Evolutionary conservation across 2,113 vertebrate genomes (phyloP).

Genomic region (Pogonocichla stellata): DNA sequence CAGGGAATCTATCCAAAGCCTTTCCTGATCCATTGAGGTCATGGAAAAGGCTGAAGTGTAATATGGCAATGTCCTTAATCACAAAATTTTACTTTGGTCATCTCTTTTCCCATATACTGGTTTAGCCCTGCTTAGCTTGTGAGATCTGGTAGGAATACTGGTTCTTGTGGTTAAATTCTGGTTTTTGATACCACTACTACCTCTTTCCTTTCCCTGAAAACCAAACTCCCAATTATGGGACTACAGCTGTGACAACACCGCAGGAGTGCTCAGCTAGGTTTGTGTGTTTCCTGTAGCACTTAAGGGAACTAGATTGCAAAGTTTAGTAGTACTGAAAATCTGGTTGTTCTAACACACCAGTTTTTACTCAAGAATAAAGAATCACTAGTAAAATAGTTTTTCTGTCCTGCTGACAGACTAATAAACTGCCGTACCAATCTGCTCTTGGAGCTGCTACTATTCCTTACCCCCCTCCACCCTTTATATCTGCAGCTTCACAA

Average conservation of each 20-base stretch:
- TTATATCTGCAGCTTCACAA: conserved; percentile 26
- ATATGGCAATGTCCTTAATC: background rate
- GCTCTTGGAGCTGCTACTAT: background rate
- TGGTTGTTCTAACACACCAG: background rate
- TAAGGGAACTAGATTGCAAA: background rate
- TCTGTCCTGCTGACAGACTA: background rate
- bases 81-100: background rate
- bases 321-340: background rate
- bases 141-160: background rate
- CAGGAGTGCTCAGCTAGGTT: background rate
- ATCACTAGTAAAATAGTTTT: background rate
- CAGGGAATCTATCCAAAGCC: background rate
- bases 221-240: background rate
- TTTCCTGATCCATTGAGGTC: background rate
- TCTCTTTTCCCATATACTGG: background rate
- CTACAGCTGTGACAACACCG: background rate
- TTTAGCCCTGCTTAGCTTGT: background rate
- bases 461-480: background rate
- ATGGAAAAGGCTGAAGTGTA: background rate
- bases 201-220: background rate
- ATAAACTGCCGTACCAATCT: background rate
- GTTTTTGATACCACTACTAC: background rate
- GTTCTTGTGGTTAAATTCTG: background rate
- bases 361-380: background rate
- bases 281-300: background rate